Evolutionary conservation across 1,140 invertebrate species (phyloP).

Genomic region (Lordiphosa mommai): DNA sequence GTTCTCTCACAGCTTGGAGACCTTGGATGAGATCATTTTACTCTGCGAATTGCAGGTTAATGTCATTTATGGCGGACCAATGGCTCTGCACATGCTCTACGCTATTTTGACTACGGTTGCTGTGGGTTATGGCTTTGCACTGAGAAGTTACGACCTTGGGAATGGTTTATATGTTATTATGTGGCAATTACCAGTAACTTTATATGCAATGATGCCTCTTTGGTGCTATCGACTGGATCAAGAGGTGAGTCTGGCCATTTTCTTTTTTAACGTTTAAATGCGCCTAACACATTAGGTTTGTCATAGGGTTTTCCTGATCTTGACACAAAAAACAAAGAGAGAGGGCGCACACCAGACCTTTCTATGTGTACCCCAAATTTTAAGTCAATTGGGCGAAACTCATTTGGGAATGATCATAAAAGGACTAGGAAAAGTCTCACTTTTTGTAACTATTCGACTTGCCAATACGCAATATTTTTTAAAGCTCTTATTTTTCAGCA

Average conservation of each 20-base stretch:
- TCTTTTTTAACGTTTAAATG: too few relatives aligned
- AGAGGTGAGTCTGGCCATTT: conserved; percentile 10
- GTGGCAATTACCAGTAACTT: not conserved
- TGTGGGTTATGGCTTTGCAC: not conserved
- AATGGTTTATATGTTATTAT: not conserved
- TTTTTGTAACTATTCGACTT: too few relatives aligned
- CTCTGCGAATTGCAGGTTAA: conserved; percentile 1
- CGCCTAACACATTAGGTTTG: too few relatives aligned
- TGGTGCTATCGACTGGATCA: not conserved
- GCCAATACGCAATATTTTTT: too few relatives aligned
- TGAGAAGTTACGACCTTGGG: not conserved
- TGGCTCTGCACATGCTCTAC: conserved; percentile 1
- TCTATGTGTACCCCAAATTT: too few relatives aligned
- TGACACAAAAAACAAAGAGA: too few relatives aligned
- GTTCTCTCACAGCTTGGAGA: not conserved
- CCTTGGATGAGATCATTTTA: not conserved
- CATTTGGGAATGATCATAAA: too few relatives aligned
- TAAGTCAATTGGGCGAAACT: too few relatives aligned
- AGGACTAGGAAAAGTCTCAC: too few relatives aligned
- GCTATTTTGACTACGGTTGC: not conserved
- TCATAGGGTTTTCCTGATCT: too few relatives aligned
- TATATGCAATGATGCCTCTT: not conserved
- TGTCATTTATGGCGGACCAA: not conserved
- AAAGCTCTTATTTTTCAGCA: too few relatives aligned
- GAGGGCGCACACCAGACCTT: too few relatives aligned